Evolutionary conservation across 92 coral and sea anemone genomes (phyloP).

Genomic region (Paramuricea clavata): DNA sequence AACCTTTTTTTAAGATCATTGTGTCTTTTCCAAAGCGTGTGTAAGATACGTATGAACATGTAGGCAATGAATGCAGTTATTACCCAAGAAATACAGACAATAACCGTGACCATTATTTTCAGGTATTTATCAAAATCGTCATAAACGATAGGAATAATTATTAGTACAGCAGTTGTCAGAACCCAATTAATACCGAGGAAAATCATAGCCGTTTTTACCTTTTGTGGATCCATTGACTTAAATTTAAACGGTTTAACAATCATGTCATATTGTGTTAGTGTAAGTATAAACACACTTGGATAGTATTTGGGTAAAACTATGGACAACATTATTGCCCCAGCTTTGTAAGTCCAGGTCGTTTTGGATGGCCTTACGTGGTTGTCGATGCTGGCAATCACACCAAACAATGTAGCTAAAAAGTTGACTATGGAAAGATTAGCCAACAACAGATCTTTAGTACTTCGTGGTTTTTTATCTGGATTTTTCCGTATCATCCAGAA

Average conservation of each 20-base stretch:
- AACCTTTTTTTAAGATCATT: conserved; percentile 8
- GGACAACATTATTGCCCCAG: background rate
- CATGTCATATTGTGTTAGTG: conserved; percentile 4
- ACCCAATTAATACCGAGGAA: conserved; percentile 12
- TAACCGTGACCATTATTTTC: background rate
- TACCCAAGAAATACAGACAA: conserved; percentile 11
- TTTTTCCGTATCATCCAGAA: conserved; percentile 30
- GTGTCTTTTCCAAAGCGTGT: conserved; percentile 30
- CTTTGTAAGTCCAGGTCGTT: background rate
- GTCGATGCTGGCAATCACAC: background rate
- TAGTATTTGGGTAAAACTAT: conserved; percentile 34
- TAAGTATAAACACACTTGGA: conserved; percentile 5
- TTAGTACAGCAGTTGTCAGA: background rate
- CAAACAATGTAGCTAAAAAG: background rate
- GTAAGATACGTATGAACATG: background rate
- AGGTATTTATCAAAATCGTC: conserved; percentile 34
- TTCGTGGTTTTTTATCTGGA: background rate
- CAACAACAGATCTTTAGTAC: background rate
- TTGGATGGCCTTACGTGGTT: background rate
- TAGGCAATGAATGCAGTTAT: background rate
- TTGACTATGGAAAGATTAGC: conserved; percentile 20
- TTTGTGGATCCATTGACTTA: background rate
- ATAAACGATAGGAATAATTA: conserved; percentile 11
- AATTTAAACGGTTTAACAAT: conserved; percentile 31
- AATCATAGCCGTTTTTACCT: background rate